These are phyloP conservation scores for Brienomyrus longianalis DNA, from an alignment of 2,113 vertebrate species.

Conservation along the genomic window DNA sequence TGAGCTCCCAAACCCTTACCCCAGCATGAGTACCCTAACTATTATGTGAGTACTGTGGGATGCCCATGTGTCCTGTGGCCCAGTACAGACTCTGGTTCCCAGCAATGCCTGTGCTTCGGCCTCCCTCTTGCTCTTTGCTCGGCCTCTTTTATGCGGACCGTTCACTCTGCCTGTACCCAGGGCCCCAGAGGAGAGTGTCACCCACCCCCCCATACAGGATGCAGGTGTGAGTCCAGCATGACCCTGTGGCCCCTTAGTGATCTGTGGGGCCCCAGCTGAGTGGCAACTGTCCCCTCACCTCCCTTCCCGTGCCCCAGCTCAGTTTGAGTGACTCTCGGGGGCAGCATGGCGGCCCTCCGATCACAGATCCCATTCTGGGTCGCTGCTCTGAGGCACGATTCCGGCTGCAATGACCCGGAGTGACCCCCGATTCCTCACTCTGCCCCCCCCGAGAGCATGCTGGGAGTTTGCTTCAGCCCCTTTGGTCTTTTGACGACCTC, in stretches of 20 bases:
- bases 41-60: background rate
- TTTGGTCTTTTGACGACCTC: background rate
- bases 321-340: background rate
- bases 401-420: too few relatives aligned
- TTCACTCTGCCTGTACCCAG: background rate
- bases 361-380: background rate
- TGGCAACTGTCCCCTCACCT: too few relatives aligned
- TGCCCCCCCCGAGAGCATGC: background rate
- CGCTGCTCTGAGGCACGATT: background rate
- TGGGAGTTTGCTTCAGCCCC: background rate
- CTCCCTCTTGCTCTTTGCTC: background rate
- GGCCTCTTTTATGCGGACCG: background rate
- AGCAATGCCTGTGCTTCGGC: background rate
- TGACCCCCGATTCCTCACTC: background rate
- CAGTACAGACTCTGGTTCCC: background rate
- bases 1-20: too few relatives aligned
- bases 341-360: background rate
- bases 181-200: background rate
- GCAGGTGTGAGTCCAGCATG: background rate
- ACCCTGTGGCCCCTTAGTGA: too few relatives aligned
- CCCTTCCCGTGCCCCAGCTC: background rate
- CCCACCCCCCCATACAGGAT: too few relatives aligned
- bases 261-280: background rate
- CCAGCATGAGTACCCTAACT: too few relatives aligned
- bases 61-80: background rate